These are phyloP conservation scores for Oreochromis tanganicae DNA, from an alignment of 2,113 vertebrate species.

Conservation along the genomic window DNA sequence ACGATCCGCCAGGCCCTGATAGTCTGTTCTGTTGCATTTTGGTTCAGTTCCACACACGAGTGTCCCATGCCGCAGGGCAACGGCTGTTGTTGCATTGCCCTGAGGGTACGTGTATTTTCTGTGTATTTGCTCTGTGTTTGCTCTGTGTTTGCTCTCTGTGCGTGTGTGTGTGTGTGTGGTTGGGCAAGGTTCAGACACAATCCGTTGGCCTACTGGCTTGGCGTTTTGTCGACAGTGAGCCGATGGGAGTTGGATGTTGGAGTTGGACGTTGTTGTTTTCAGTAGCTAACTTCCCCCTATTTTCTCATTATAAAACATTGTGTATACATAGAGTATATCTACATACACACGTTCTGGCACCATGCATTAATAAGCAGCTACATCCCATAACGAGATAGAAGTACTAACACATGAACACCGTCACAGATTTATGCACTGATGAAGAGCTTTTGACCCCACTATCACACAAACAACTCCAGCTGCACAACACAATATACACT, in stretches of 20 bases:
- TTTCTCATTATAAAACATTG: neutral
- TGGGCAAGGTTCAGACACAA: conserved; percentile 22
- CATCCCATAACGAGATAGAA: neutral
- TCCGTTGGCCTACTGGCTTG: conserved; percentile 18
- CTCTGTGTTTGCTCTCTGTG: neutral
- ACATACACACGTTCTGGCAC: neutral
- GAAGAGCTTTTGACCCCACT: neutral
- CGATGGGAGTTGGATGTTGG: conserved; percentile 5
- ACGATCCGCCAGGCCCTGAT: conserved; percentile 29
- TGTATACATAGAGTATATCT: neutral
- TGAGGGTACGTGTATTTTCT: conserved; percentile 13
- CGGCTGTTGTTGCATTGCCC: conserved; percentile 41
- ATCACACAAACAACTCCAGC: neutral
- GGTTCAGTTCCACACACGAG: conserved; percentile 22
- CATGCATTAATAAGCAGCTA: neutral
- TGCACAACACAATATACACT: neutral
- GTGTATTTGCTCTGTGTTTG: neutral
- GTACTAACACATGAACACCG: neutral
- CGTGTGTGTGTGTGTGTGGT: neutral
- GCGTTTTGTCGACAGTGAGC: conserved; percentile 26
- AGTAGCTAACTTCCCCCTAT: neutral
- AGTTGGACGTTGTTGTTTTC: conserved; percentile 6
- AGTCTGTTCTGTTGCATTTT: conserved; percentile 37
- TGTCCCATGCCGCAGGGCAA: conserved; percentile 23
- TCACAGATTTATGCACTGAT: neutral